phyloP scores from a whole-genome alignment of 2,113 vertebrate species.

The Pseudopodoces humilis region DNA sequence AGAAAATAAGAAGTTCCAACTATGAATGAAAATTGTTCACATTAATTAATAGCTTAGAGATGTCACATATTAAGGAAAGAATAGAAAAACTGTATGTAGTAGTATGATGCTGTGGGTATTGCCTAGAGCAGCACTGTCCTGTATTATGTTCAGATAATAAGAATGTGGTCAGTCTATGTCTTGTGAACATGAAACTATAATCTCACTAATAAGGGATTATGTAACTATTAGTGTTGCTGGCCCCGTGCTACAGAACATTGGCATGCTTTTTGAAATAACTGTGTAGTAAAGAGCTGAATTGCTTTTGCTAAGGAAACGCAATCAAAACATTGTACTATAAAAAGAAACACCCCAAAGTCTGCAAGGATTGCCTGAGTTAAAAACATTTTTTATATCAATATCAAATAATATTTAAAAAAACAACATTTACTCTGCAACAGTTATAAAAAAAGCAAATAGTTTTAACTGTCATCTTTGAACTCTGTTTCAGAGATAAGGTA shows the following conservation, averaged over 20 bases:
- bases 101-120: not conserved
- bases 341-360: not conserved
- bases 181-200: not conserved
- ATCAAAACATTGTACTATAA: slow-evolving; percentile 35
- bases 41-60: not conserved
- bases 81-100: not conserved
- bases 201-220: not conserved
- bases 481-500: not conserved
- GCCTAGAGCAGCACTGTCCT: not conserved
- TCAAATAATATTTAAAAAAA: not conserved
- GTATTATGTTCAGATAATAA: not conserved
- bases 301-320: slow-evolving; percentile 46
- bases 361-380: not conserved
- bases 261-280: not conserved
- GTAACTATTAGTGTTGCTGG: not conserved
- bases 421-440: not conserved
- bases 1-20: not conserved
- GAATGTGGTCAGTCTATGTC: not conserved
- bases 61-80: not conserved
- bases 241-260: not conserved
- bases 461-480: not conserved
- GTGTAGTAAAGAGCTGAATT: not conserved
- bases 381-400: not conserved
- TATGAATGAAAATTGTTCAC: not conserved
- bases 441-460: not conserved